Conservation (phyloP, 2,113 vertebrate species). For the Erythrolamprus reginae region DNA sequence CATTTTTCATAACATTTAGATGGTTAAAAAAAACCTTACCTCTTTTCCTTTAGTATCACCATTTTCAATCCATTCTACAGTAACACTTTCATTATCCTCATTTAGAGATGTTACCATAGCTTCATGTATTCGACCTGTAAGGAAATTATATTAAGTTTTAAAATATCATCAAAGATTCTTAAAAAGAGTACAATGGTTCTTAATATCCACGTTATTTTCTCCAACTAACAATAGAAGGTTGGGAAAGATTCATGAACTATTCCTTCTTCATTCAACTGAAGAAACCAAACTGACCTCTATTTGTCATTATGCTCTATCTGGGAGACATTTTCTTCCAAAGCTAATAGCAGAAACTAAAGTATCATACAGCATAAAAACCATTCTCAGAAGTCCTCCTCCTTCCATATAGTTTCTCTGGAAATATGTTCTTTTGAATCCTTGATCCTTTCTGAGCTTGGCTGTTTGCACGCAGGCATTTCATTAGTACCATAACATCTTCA, state of each 20-base stretch:
- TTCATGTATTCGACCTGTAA: constrained; percentile 89
- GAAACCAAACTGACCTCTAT: background rate
- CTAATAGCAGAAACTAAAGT: background rate
- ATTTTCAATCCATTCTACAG: constrained; percentile 97
- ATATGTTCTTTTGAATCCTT: background rate
- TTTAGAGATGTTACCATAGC: constrained; percentile 96
- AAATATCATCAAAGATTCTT: background rate
- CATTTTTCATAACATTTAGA: background rate
- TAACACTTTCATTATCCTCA: constrained; percentile 91
- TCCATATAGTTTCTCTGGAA: background rate
- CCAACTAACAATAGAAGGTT: too few relatives aligned
- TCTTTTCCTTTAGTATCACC: constrained; percentile 97
- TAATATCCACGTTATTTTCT: background rate
- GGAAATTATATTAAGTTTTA: constrained; percentile 2
- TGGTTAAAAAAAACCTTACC: constrained; percentile 60
- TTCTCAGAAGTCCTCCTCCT: background rate
- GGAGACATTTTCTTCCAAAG: background rate
- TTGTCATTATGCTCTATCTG: background rate
- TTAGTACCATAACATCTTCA: background rate
- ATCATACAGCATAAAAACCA: background rate
- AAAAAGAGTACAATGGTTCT: background rate
- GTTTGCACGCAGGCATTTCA: background rate
- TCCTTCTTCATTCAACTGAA: background rate
- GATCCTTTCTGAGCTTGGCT: background rate
- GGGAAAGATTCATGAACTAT: background rate